Evolutionary conservation across 2,113 vertebrate species (phyloP), one percentile per base, ranked within the genome.

Genomic region (Ailuropoda melanoleuca): DNA sequence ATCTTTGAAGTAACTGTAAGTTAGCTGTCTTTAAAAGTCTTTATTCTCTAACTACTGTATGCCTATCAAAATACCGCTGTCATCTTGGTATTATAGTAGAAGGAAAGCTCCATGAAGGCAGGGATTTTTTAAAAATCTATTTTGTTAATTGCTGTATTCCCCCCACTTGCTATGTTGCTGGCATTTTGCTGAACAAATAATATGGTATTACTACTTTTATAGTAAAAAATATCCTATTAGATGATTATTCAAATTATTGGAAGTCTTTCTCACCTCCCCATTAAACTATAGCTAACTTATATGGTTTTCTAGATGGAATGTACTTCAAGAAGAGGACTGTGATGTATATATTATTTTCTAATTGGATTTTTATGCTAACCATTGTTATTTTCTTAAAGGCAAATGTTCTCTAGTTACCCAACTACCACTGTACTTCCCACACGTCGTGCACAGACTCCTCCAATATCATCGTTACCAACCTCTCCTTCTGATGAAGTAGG

Each of bases 331-430:
- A 74, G 70, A 90, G 90, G 62, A 66, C 80, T 50, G 4, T 94
- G 53, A 58, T 55, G 2, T 95, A 70, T 96, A 8, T 80, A 6
- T 93, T 93, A 75, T 92, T 95, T 87, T n/a, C 19, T 78, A 74
- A 74, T 89, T 78, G 66, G 26, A 82, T 95, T 88, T 93, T 84
- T 84, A 43, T 90, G 9, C 48, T 97, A 95, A 92, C 74, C 31
- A 56, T 46, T 97, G 7, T 92, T 95, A 37, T 94, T 98, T 97
- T 95, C 82, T 91, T 78, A 88, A 99, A 99, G 99, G 98, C 99
- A 99, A 99, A 99, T 99, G 99, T 99, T 99, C 98, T 99, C 99
- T 90, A 99, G 99, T 98, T 99, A 99, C 88, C 99, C 99, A 8
- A 99, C 99, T 18, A 99, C 99, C 58, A 99, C 99, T 2, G 98